Percentiles rank a stretch among this genome's conserved stretches.
phyloP scores from a whole-genome alignment of 2,113 vertebrate species.

The human (Homo sapiens) region GRCh38 chr18:72436501-72437000 shows the following conservation, averaged over 20 bases:
- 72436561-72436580: background rate
- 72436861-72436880: background rate
- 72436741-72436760: background rate
- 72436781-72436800: too few relatives aligned
- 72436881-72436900: background rate
- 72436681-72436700: rapidly evolving
- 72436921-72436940: background rate
- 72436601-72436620: background rate
- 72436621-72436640: background rate
- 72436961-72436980: background rate
- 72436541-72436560: background rate
- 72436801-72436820: background rate
- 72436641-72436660: rapidly evolving
- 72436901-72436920: background rate
- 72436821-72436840: background rate
- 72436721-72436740: rapidly evolving
- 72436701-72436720: rapidly evolving
- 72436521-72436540: background rate
- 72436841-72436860: background rate
- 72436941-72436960: background rate
- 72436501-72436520: background rate
- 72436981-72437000: background rate
- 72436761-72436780: background rate
- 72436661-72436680: too few relatives aligned
- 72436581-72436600: background rate